Conservation (phyloP, 2,113 vertebrate species). For the Paralichthys olivaceus region DNA sequence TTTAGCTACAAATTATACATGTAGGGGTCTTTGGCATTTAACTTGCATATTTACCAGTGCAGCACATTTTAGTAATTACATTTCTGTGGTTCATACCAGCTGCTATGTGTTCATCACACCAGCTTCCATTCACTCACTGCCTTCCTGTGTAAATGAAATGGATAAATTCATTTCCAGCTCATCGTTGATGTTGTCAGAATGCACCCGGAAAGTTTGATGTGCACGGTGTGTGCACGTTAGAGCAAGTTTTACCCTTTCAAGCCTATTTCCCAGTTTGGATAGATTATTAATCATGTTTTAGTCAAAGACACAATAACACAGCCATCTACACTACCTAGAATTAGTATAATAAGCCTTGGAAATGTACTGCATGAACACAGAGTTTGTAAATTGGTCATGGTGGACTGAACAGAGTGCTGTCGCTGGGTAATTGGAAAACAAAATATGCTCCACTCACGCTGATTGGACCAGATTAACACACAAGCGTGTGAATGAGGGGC, state of each 20-base stretch:
- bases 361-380: constrained; percentile 50
- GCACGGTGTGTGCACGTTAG: constrained; percentile 20
- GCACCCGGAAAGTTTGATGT: constrained; percentile 19
- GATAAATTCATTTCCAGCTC: constrained; percentile 62
- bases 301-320: constrained; percentile 31
- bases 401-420: constrained; percentile 56
- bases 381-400: constrained; percentile 69
- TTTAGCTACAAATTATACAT: constrained; percentile 70
- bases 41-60: constrained; percentile 71
- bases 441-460: constrained; percentile 60
- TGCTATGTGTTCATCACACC: constrained; percentile 63
- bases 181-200: constrained; percentile 54
- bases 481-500: background rate
- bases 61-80: constrained; percentile 78
- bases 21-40: constrained; percentile 64
- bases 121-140: constrained; percentile 57
- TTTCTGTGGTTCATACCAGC: constrained; percentile 71
- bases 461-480: constrained; percentile 57
- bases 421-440: constrained; percentile 69
- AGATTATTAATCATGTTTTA: constrained; percentile 29
- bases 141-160: constrained; percentile 58
- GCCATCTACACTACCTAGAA: constrained; percentile 32
- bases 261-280: constrained; percentile 38
- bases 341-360: constrained; percentile 50
- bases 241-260: constrained; percentile 36